Evolutionary conservation across 1,140 invertebrate species (phyloP).

Genomic region (Pogonomyrmex californicus): DNA sequence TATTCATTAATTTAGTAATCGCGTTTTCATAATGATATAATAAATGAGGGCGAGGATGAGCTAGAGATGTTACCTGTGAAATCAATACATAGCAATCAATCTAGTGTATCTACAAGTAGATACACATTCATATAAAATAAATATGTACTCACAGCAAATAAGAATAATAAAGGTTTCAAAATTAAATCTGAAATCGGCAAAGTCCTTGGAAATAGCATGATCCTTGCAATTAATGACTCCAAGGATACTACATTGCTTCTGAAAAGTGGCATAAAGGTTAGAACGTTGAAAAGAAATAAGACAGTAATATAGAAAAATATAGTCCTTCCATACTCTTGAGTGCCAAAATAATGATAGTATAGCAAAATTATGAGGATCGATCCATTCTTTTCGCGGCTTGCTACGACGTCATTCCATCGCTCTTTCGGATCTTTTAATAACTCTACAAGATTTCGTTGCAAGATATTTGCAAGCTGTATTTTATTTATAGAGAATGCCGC

Average conservation of each 20-base stretch:
- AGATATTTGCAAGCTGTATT: conserved; percentile 25
- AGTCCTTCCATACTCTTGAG: conserved; percentile 62
- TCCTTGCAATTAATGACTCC: conserved; percentile 37
- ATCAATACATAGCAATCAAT: neutral
- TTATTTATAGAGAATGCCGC: conserved; percentile 27
- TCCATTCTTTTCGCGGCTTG: neutral
- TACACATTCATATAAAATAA: neutral
- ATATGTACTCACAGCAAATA: conserved; percentile 68
- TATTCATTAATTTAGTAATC: conserved; percentile 43
- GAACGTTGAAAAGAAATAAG: neutral
- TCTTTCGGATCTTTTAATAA: conserved; percentile 41
- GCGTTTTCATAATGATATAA: conserved; percentile 54
- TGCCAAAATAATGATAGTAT: conserved; percentile 73
- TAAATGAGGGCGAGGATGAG: conserved; percentile 22
- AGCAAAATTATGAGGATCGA: conserved; percentile 58
- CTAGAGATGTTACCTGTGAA: conserved; percentile 52
- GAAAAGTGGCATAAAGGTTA: neutral
- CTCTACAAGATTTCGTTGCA: conserved; percentile 50
- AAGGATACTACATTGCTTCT: conserved; percentile 60
- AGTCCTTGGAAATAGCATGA: conserved; percentile 23
- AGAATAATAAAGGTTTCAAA: conserved; percentile 73
- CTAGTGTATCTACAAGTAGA: neutral
- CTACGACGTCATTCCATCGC: conserved; percentile 50
- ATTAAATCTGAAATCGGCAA: neutral
- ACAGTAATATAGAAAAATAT: neutral